A percentile compares a stretch with the other conserved stretches of the same genome.
Conservation (phyloP, 2,888 invertebrate species). For the Brassicogethes aeneus region DNA sequence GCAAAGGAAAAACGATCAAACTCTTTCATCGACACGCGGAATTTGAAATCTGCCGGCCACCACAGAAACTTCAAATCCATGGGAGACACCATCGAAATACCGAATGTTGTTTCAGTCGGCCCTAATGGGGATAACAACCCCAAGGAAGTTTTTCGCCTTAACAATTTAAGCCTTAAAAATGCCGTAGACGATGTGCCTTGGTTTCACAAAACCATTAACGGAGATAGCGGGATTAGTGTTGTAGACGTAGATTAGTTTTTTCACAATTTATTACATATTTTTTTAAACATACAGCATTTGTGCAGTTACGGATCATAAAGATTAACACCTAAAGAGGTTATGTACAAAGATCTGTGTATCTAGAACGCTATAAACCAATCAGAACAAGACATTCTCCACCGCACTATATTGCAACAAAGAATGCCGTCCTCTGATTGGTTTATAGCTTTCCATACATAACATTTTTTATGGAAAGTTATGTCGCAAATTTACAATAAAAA, state of each 20-base stretch:
- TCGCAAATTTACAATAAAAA: too few relatives aligned
- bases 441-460: too few relatives aligned
- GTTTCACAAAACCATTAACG: constrained; percentile 12
- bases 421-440: too few relatives aligned
- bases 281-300: constrained; percentile 1
- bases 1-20: neutral
- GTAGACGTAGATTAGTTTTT: constrained; percentile 19
- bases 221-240: constrained; percentile 18
- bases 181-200: constrained; percentile 8
- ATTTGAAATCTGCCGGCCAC: constrained; percentile 33
- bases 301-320: neutral
- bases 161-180: constrained; percentile 13
- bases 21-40: constrained; percentile 18
- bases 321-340: too few relatives aligned
- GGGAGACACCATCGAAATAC: constrained; percentile 17
- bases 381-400: too few relatives aligned
- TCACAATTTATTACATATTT: constrained; percentile 2
- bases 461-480: too few relatives aligned
- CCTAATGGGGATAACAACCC: constrained; percentile 22
- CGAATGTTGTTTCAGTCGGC: constrained; percentile 18
- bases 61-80: constrained; percentile 7
- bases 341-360: too few relatives aligned
- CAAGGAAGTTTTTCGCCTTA: constrained; percentile 20
- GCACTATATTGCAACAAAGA: too few relatives aligned
- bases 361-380: too few relatives aligned